A percentile compares a stretch with the other conserved stretches of the same genome.
Conservation (phyloP, 2,888 invertebrate genomes). For the Rhorus exstirpatorius region DNA sequence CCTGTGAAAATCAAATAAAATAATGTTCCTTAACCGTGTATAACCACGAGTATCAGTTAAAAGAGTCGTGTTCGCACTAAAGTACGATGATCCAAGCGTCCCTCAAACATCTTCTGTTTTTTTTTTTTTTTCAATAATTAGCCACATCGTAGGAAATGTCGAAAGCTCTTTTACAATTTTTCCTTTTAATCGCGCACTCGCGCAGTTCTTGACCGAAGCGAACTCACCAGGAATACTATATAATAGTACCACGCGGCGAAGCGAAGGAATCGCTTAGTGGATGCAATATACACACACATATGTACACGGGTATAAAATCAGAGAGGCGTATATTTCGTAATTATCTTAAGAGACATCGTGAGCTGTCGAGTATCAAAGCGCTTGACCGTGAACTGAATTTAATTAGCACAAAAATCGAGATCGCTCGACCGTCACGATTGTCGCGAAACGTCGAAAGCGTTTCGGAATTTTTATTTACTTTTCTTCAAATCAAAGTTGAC, state of each 20-base stretch:
- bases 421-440: slow-evolving; percentile 36
- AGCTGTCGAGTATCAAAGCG: slow-evolving; percentile 65
- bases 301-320: slow-evolving; percentile 3
- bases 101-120: slow-evolving; percentile 70
- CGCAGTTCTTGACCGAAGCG: slow-evolving; percentile 58
- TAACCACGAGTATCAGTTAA: slow-evolving; percentile 5
- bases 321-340: slow-evolving; percentile 55
- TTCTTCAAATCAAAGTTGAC: not conserved
- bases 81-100: slow-evolving; percentile 23
- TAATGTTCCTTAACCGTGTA: slow-evolving; percentile 15
- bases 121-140: slow-evolving; percentile 70
- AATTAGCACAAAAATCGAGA: slow-evolving; percentile 71
- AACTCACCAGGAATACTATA: slow-evolving; percentile 56
- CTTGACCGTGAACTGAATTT: slow-evolving; percentile 76
- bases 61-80: slow-evolving; percentile 29
- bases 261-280: slow-evolving; percentile 49
- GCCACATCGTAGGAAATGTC: slow-evolving; percentile 72
- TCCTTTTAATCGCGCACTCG: slow-evolving; percentile 64
- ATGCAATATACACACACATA: not conserved
- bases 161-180: slow-evolving; percentile 69
- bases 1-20: slow-evolving; percentile 2
- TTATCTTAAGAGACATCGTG: slow-evolving; percentile 41
- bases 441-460: not conserved
- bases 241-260: slow-evolving; percentile 61
- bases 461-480: not conserved